These are phyloP conservation scores for Semotilus atromaculatus DNA, from an alignment of 2,797 vertebrate species.

Conservation along the genomic window DNA sequence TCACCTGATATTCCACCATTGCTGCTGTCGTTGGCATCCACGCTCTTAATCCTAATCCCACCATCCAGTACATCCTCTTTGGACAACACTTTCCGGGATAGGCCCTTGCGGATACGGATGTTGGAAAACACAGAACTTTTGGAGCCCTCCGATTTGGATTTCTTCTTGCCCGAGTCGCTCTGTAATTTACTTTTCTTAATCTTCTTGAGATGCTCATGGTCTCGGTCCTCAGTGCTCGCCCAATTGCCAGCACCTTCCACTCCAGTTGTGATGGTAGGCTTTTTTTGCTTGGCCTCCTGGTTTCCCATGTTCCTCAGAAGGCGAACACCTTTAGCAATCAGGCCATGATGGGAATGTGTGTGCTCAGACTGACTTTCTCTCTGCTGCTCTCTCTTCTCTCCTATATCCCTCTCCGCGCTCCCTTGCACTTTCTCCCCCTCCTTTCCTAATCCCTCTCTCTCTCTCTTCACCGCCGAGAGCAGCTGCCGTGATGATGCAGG, in stretches of 20 bases:
- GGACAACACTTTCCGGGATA: slow-evolving; percentile 82
- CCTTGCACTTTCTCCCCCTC: slow-evolving; percentile 54
- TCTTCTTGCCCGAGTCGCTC: slow-evolving; percentile 80
- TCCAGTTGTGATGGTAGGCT: slow-evolving; percentile 75
- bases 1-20: slow-evolving; percentile 76
- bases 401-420: slow-evolving; percentile 59
- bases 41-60: slow-evolving; percentile 42
- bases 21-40: slow-evolving; percentile 24
- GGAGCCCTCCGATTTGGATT: slow-evolving; percentile 84
- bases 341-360: slow-evolving; percentile 79
- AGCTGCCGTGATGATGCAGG: slow-evolving; percentile 75
- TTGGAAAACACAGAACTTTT: slow-evolving; percentile 90
- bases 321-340: slow-evolving; percentile 77
- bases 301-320: slow-evolving; percentile 89
- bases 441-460: slow-evolving; percentile 67
- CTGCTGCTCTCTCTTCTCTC: slow-evolving; percentile 58
- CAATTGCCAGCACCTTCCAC: slow-evolving; percentile 73
- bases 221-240: slow-evolving; percentile 76
- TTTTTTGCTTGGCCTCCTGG: slow-evolving; percentile 92
- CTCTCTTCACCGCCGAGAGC: slow-evolving; percentile 59
- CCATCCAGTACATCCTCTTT: slow-evolving; percentile 79
- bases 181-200: slow-evolving; percentile 82
- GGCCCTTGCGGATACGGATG: slow-evolving; percentile 89
- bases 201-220: slow-evolving; percentile 83
- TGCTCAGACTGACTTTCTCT: slow-evolving; percentile 67